Percentiles rank a stretch among this genome's conserved stretches.
phyloP scores from a whole-genome alignment of 2,888 invertebrate genomes.

The Nomada flava region DNA sequence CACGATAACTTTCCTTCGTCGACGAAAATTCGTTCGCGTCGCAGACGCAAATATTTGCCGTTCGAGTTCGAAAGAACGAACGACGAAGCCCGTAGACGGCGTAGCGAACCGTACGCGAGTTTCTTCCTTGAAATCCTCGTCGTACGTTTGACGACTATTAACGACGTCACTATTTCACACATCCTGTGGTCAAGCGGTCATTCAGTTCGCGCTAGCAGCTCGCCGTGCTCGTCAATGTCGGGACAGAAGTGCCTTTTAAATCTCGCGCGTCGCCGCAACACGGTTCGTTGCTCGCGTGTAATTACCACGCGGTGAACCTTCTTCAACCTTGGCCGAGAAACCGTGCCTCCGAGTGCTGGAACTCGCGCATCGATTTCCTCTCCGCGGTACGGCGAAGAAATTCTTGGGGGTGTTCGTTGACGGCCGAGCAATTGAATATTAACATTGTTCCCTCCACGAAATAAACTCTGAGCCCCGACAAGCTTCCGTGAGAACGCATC shows the following conservation, averaged over 20 bases:
- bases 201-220: slow-evolving; percentile 22
- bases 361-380: not conserved
- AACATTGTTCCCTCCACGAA: slow-evolving; percentile 1
- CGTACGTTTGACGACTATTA: slow-evolving; percentile 16
- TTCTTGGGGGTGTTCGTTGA: not conserved
- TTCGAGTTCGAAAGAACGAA: slow-evolving; percentile 10
- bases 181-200: slow-evolving; percentile 37
- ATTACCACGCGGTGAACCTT: slow-evolving; percentile 47
- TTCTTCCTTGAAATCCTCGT: slow-evolving; percentile 9
- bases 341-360: not conserved
- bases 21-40: slow-evolving; percentile 31
- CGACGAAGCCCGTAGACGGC: not conserved
- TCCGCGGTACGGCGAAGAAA: slow-evolving; percentile 21
- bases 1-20: not conserved
- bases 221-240: slow-evolving; percentile 57
- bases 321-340: not conserved
- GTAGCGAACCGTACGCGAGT: too few relatives aligned
- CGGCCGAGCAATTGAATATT: not conserved
- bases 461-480: not conserved
- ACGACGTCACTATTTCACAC: slow-evolving; percentile 61
- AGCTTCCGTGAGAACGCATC: not conserved
- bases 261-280: slow-evolving; percentile 46
- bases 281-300: slow-evolving; percentile 62
- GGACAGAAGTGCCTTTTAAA: slow-evolving; percentile 63
- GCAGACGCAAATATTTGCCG: slow-evolving; percentile 37